Evolutionary conservation across 2,888 invertebrate genomes (phyloP).

Genomic region (Xylocampa areola): DNA sequence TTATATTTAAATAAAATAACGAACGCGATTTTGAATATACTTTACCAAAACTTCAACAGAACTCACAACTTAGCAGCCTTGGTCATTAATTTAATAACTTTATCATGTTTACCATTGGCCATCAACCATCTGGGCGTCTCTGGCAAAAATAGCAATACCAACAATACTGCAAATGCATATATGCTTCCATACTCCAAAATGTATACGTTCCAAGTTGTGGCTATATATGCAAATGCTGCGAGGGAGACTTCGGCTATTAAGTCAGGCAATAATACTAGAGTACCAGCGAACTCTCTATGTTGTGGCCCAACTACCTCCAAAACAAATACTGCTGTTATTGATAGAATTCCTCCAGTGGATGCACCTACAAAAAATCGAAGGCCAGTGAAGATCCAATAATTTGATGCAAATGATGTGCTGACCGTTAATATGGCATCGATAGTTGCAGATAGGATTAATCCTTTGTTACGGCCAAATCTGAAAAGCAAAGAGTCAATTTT

Average conservation of each 20-base stretch:
- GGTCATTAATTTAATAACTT: slow-evolving; percentile 65
- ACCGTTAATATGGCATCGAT: slow-evolving; percentile 91
- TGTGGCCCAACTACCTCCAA: slow-evolving; percentile 90
- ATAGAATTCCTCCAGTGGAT: slow-evolving; percentile 93
- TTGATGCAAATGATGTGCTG: slow-evolving; percentile 91
- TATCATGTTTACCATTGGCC: slow-evolving; percentile 64
- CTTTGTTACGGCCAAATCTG: slow-evolving; percentile 84
- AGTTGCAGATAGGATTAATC: slow-evolving; percentile 91
- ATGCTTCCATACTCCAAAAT: slow-evolving; percentile 60
- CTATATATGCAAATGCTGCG: slow-evolving; percentile 67
- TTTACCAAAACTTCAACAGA: background rate
- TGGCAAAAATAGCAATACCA: slow-evolving; percentile 65
- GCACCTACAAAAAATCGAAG: slow-evolving; percentile 92
- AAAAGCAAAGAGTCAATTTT: slow-evolving; percentile 19
- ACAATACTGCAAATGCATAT: slow-evolving; percentile 60
- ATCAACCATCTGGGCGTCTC: slow-evolving; percentile 79
- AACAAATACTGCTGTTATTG: slow-evolving; percentile 80
- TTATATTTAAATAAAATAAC: no score
- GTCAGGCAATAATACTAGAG: slow-evolving; percentile 63
- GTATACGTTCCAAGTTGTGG: slow-evolving; percentile 68
- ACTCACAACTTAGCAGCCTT: slow-evolving; percentile 74
- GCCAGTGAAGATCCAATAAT: slow-evolving; percentile 86
- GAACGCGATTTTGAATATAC: background rate
- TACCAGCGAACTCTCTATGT: slow-evolving; percentile 75
- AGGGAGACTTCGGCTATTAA: slow-evolving; percentile 62